These are phyloP conservation scores for Drosophila meridionalis DNA, from an alignment of 2,888 invertebrate species.

Conservation along the genomic window DNA sequence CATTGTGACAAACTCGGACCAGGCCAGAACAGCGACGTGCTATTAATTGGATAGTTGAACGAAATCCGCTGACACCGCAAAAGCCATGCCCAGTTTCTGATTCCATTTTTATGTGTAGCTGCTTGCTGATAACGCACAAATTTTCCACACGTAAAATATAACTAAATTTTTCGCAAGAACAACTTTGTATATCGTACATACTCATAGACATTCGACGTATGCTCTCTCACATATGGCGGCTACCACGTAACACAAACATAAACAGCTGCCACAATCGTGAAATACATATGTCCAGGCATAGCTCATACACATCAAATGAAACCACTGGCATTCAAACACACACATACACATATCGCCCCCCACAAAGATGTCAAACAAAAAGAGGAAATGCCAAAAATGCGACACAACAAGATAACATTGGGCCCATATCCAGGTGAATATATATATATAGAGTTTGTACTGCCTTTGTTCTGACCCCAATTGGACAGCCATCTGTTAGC, in stretches of 20 bases:
- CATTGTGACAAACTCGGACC: conserved; percentile 17
- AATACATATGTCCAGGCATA: conserved; percentile 28
- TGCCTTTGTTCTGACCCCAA: conserved; percentile 28
- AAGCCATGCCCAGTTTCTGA: conserved; percentile 48
- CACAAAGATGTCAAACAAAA: conserved; percentile 64
- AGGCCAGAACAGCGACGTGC: conserved; percentile 20
- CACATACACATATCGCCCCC: conserved; percentile 17
- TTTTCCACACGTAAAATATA: conserved; percentile 30
- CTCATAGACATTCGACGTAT: conserved; percentile 3
- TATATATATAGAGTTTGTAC: neutral
- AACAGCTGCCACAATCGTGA: conserved; percentile 60
- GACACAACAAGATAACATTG: conserved; percentile 29
- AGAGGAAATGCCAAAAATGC: conserved; percentile 62
- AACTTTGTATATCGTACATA: conserved; percentile 8
- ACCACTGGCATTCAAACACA: conserved; percentile 28
- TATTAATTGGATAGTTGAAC: conserved; percentile 64
- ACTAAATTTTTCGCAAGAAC: conserved; percentile 6
- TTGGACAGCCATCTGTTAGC: conserved; percentile 33
- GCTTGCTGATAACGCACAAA: conserved; percentile 73
- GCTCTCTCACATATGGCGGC: conserved; percentile 61
- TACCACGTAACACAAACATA: conserved; percentile 75
- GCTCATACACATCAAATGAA: conserved; percentile 40
- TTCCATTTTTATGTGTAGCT: conserved; percentile 41
- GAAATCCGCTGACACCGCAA: conserved; percentile 65
- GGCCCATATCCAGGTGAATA: conserved; percentile 4